These are phyloP conservation scores for Eretmochelys imbricata DNA, from an alignment of 2,113 vertebrate genomes.

Conservation along the genomic window DNA sequence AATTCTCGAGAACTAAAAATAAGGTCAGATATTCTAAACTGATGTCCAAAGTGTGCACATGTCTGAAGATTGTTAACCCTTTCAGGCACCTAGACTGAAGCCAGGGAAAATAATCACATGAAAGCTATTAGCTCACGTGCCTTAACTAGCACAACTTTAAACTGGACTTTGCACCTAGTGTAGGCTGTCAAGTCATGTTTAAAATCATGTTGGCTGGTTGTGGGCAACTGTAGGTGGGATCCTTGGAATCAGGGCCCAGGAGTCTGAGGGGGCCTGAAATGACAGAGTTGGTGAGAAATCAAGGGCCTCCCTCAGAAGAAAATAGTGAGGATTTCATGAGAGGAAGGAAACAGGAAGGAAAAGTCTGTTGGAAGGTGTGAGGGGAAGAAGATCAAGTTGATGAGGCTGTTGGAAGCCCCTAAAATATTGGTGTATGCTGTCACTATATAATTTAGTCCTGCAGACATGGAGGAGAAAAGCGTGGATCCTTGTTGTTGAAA, in stretches of 20 bases:
- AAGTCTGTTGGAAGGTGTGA: not conserved
- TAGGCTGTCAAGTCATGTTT: fast-evolving
- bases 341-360: not conserved
- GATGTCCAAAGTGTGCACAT: not conserved
- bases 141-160: not conserved
- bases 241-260: not conserved
- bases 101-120: not conserved
- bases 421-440: not conserved
- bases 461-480: not conserved
- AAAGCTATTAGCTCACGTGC: not conserved
- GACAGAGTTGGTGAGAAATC: not conserved
- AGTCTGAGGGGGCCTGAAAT: fast-evolving
- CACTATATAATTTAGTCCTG: not conserved
- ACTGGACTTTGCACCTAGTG: not conserved
- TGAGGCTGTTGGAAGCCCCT: not conserved
- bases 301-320: not conserved
- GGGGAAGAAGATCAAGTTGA: not conserved
- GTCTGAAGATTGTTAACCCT: not conserved
- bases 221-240: fast-evolving
- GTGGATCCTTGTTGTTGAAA: not conserved
- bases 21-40: not conserved
- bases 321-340: not conserved
- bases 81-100: not conserved
- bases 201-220: not conserved
- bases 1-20: not conserved